Base-by-base conservation (phyloP, 2,797 vertebrate species). In the Platalea minor region DNA sequence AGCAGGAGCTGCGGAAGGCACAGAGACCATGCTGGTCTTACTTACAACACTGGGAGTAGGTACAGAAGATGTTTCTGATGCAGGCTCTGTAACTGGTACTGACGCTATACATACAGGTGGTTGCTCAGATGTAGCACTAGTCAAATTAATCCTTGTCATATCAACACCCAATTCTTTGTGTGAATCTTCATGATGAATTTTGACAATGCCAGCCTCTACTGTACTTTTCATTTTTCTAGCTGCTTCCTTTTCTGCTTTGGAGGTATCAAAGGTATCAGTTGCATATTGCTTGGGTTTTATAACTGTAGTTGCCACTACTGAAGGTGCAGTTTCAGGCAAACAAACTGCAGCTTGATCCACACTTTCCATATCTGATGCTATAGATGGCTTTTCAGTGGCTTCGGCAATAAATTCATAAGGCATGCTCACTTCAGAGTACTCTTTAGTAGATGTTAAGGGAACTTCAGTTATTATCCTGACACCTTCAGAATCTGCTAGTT, bases 341-440 rank as follows among this genome's bases (percentile, higher is more conserved):
- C 97, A 98, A 89, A 98, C 97, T 39, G 98, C 94, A 82, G 98
- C 77, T 97, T 98, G 98, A 53, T 98, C 98, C 67, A 97, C 95
- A 92, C 94, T 97, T 56, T 85, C 64, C 90, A 76, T 93, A 84
- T 94, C 90, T 93, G 96, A 94, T 96, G 97, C 46, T 91, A 72
- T 7, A 85, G 50, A 25, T 33, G 68, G 6, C 46, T 89, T 93
- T 92, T 85, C 72, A 85, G 90, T 81, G 50, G 64, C 37, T 74
- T 51, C 17, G 0, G 46, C 13, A 88, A 91, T 15, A 82, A 48
- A 57, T 67, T 95, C 95, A 69, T 96, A 96, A 96, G 96, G 92
- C 39, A 94, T 33, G 65, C 68, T 93, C 86, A 96, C 73, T 93
- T 97, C 97, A 70, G 97, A 93, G 61, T 97, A 97, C 48, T 97